Conservation (phyloP, 2,113 vertebrate species). For the Conger conger region DNA sequence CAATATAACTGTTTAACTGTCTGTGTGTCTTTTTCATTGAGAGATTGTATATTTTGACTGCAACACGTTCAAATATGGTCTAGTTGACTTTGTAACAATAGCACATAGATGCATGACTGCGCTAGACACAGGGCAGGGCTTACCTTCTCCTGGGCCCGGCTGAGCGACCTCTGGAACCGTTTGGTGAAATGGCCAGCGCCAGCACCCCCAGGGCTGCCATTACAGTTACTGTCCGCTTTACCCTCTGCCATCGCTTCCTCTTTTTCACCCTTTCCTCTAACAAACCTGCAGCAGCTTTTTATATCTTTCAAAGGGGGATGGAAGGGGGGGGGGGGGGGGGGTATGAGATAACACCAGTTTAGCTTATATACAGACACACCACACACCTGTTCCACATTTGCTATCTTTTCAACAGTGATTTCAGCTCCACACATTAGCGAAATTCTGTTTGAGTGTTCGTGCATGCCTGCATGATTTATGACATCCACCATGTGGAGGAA, state of each 20-base stretch:
- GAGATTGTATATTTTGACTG: no score
- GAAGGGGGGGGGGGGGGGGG: not conserved
- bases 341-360: not conserved
- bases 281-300: constrained; percentile 7
- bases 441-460: not conserved
- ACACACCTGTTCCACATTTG: not conserved
- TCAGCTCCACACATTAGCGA: not conserved
- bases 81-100: not conserved
- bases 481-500: not conserved
- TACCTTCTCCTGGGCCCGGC: constrained; percentile 92
- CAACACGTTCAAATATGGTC: no score
- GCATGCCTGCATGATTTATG: not conserved
- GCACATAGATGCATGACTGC: not conserved
- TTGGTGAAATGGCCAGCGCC: constrained; percentile 82
- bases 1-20: no score
- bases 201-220: constrained; percentile 55
- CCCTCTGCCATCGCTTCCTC: constrained; percentile 77
- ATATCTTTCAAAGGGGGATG: not conserved
- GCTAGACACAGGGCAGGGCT: constrained; percentile 19
- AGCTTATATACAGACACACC: not conserved
- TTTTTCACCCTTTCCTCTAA: constrained; percentile 21
- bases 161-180: constrained; percentile 84
- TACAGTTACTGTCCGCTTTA: constrained; percentile 47
- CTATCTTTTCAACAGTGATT: not conserved
- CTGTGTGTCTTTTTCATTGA: no score